A percentile compares a stretch with the other conserved stretches of the same genome.
Conservation (phyloP, 2,797 vertebrate species). For the Bradypodion pumilum region DNA sequence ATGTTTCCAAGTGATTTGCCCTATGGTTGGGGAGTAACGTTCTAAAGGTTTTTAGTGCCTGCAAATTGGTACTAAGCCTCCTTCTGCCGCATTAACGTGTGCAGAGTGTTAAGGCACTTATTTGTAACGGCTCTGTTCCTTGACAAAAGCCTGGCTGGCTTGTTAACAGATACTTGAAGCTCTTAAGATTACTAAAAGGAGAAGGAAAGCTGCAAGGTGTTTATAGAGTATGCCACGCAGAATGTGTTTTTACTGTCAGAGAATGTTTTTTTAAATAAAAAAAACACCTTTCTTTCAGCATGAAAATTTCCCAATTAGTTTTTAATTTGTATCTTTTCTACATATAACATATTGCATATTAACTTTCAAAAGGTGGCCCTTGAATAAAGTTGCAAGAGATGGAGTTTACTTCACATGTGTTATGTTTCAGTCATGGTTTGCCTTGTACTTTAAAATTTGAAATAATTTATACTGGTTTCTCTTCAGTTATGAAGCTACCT, state of each 20-base stretch:
- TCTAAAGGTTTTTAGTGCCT: conserved; percentile 48
- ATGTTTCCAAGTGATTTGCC: conserved; percentile 51
- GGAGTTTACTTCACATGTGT: not conserved
- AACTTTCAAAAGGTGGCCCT: not conserved
- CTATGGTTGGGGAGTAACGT: conserved; percentile 47
- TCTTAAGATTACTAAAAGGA: conserved; percentile 58
- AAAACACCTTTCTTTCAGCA: conserved; percentile 53
- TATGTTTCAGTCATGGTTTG: not conserved
- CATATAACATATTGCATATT: not conserved
- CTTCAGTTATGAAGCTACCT: no score
- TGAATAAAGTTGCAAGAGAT: not conserved
- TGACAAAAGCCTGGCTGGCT: conserved; percentile 62
- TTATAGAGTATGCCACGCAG: conserved; percentile 38
- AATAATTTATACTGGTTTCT: no score
- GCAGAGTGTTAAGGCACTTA: conserved; percentile 62
- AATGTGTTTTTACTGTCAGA: not conserved
- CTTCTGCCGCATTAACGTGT: conserved; percentile 62
- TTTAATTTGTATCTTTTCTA: conserved; percentile 37
- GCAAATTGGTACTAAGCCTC: conserved; percentile 57
- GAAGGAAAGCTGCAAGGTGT: conserved; percentile 59
- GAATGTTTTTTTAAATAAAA: no score
- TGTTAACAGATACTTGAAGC: conserved; percentile 65
- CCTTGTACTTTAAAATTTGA: no score
- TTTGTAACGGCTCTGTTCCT: conserved; percentile 62
- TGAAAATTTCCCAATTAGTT: conserved; percentile 48